A percentile compares a stretch with the other conserved stretches of the same genome.
These are phyloP conservation scores for roundworm (Caenorhabditis elegans) DNA, from an alignment of 1,140 invertebrate species.

Conservation along the genomic window DNA sequence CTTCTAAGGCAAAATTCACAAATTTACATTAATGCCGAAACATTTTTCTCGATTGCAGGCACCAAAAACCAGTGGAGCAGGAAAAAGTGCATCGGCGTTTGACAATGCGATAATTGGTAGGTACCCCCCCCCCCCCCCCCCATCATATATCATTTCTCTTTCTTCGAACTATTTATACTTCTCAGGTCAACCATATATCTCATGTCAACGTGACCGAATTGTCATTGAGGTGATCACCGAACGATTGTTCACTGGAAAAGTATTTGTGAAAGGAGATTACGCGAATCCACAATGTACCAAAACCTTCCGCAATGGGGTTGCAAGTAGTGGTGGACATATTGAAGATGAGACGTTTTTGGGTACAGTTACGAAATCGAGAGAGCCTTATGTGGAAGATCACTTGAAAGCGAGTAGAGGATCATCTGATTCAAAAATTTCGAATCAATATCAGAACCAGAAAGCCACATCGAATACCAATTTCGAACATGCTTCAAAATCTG, in stretches of 20 bases:
- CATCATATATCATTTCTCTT: not conserved
- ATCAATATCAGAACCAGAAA: no score
- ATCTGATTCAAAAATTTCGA: no score
- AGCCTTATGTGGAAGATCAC: not conserved
- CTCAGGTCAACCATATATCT: constrained; percentile 41
- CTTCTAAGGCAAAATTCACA: no score
- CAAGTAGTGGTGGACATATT: not conserved
- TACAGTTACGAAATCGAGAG: not conserved
- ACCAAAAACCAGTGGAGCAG: not conserved
- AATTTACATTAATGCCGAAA: no score
- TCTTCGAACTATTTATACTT: not conserved
- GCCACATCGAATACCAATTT: no score
- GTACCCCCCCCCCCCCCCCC: not conserved
- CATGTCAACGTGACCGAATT: constrained; percentile 42
- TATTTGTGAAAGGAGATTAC: constrained; percentile 51
- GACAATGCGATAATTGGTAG: constrained; percentile 40
- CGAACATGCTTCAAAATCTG: no score
- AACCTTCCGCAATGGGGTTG: not conserved
- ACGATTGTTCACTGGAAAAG: constrained; percentile 50
- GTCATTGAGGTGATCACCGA: constrained; percentile 41
- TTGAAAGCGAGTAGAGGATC: no score
- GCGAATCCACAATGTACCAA: constrained; percentile 37
- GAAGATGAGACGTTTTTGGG: not conserved
- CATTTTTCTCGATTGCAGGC: no score
- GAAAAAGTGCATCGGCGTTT: constrained; percentile 1